A percentile compares a stretch with the other conserved stretches of the same genome.
These are phyloP conservation scores for Trissolcus basalis DNA, from an alignment of 1,140 invertebrate genomes.

Conservation along the genomic window DNA sequence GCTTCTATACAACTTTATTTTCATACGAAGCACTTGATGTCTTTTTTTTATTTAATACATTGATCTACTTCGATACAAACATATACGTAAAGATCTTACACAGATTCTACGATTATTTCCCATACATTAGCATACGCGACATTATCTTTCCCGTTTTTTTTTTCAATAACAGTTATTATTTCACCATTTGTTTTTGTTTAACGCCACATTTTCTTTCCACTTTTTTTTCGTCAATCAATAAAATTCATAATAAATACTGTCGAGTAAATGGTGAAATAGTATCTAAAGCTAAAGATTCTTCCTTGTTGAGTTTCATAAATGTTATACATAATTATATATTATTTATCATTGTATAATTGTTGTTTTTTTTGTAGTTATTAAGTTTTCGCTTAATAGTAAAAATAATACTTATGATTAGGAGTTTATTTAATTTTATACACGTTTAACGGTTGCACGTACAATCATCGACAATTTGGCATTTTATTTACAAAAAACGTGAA, in stretches of 20 bases:
- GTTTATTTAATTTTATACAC: slow-evolving; percentile 46
- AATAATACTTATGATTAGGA: slow-evolving; percentile 52
- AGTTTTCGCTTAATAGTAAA: slow-evolving; percentile 33
- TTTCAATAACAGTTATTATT: slow-evolving; percentile 17
- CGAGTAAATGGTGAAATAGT: slow-evolving; percentile 53
- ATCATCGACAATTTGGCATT: slow-evolving; percentile 39
- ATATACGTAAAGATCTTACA: slow-evolving; percentile 57
- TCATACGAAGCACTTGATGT: slow-evolving; percentile 51
- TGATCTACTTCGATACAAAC: slow-evolving; percentile 58
- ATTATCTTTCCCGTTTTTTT: slow-evolving; percentile 18
- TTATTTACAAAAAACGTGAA: slow-evolving; percentile 35
- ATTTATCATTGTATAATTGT: slow-evolving; percentile 39
- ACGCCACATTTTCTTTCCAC: neutral
- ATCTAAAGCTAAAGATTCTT: slow-evolving; percentile 46
- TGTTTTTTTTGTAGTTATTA: slow-evolving; percentile 33
- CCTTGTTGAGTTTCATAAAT: slow-evolving; percentile 33
- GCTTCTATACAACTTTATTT: slow-evolving; percentile 56
- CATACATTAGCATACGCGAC: slow-evolving; percentile 41
- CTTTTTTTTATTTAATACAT: slow-evolving; percentile 44
- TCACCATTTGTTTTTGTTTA: slow-evolving; percentile 9
- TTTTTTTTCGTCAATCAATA: slow-evolving; percentile 10
- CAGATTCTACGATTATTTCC: slow-evolving; percentile 49
- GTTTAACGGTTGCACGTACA: slow-evolving; percentile 19
- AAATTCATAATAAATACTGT: slow-evolving; percentile 58
- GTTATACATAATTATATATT: slow-evolving; percentile 48